phyloP scores from a whole-genome alignment of 2,797 vertebrate species.

The Xyrichtys novacula region DNA sequence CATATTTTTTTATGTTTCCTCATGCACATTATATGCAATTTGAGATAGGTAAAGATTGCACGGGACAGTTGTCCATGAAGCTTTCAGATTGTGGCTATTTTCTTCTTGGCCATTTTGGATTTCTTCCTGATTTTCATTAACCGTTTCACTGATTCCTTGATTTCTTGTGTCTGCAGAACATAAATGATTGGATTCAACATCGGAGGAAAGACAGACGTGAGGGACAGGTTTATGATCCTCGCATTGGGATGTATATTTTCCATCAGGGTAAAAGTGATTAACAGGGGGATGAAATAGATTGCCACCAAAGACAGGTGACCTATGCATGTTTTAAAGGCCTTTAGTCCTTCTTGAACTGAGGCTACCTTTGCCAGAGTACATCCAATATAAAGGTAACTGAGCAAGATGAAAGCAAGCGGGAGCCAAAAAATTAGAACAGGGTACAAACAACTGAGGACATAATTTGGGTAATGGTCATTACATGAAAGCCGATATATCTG shows the following conservation, averaged over 20 bases:
- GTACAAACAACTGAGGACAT: not conserved
- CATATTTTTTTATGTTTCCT: no score
- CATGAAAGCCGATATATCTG: slow-evolving; percentile 64
- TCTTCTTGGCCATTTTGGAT: not conserved
- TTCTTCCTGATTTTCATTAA: slow-evolving; percentile 6
- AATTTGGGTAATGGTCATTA: slow-evolving; percentile 51
- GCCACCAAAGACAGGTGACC: slow-evolving; percentile 70
- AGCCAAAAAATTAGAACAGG: slow-evolving; percentile 27
- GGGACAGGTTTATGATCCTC: slow-evolving; percentile 70
- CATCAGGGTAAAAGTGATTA: not conserved
- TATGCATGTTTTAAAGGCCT: slow-evolving; percentile 71
- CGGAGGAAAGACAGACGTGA: slow-evolving; percentile 54
- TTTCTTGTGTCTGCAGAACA: slow-evolving; percentile 76
- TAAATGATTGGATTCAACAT: slow-evolving; percentile 78
- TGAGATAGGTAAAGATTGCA: no score
- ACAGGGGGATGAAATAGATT: slow-evolving; percentile 62
- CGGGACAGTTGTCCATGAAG: no score
- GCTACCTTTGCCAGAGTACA: slow-evolving; percentile 53
- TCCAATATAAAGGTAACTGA: slow-evolving; percentile 54
- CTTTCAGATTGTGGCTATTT: not conserved
- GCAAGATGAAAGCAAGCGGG: slow-evolving; percentile 57
- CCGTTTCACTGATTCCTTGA: slow-evolving; percentile 61
- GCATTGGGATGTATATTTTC: slow-evolving; percentile 49
- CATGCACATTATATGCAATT: no score
- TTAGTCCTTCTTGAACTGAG: slow-evolving; percentile 37